Conservation (phyloP, 2,113 vertebrate species). For the Chrysemys picta region DNA sequence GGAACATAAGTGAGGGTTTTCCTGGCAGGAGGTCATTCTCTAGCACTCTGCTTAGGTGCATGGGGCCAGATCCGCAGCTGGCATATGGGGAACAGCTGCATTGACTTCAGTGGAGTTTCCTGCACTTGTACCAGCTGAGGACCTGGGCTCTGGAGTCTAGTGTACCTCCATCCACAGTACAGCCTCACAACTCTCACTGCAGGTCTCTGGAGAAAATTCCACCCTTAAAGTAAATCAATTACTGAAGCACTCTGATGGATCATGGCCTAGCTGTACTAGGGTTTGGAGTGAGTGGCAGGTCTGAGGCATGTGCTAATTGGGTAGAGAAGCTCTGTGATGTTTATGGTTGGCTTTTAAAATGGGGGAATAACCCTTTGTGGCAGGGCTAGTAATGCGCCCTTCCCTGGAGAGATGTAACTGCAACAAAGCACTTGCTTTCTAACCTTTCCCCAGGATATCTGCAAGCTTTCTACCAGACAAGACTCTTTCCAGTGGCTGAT, state of each 20-base stretch:
- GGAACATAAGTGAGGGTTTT: neutral
- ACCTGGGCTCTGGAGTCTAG: neutral
- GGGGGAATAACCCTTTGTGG: neutral
- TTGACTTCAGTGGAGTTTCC: rapidly evolving
- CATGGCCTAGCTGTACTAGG: neutral
- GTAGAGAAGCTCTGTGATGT: neutral
- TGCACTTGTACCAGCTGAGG: neutral
- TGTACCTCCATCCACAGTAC: neutral
- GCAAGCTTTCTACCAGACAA: neutral
- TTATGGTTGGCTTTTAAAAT: neutral
- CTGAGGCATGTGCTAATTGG: neutral
- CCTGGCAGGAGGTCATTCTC: neutral
- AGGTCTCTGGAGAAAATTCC: conserved; percentile 35
- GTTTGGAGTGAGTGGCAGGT: neutral
- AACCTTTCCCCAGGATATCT: neutral
- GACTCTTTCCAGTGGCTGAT: rapidly evolving
- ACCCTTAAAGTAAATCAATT: conserved; percentile 19
- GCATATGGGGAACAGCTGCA: neutral
- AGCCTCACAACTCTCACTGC: conserved; percentile 26
- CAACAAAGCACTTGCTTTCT: neutral
- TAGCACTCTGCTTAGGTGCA: neutral
- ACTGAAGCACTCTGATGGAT: neutral
- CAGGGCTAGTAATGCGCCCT: neutral
- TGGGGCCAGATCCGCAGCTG: neutral
- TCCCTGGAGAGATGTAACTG: neutral